These are phyloP conservation scores for Aricia artaxerxes DNA, from an alignment of 2,888 invertebrate genomes.

Conservation along the genomic window DNA sequence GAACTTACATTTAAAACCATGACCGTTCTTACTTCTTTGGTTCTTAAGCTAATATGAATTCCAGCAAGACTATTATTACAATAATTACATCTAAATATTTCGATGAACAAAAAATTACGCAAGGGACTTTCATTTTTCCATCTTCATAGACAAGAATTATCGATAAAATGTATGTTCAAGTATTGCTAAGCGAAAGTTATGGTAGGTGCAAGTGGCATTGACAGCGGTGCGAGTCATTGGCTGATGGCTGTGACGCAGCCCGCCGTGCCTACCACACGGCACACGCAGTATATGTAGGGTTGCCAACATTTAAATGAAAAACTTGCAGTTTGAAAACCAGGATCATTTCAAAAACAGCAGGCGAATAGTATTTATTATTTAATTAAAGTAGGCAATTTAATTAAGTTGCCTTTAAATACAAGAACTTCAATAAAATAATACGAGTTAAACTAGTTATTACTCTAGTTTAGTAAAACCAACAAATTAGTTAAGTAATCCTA, in stretches of 20 bases:
- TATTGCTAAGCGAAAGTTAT: constrained; percentile 52
- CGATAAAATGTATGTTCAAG: constrained; percentile 33
- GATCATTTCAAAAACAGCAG: no score
- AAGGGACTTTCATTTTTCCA: constrained; percentile 15
- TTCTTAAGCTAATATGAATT: background rate
- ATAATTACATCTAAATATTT: background rate
- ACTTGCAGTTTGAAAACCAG: background rate
- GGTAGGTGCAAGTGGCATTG: constrained; percentile 48
- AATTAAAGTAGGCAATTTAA: no score
- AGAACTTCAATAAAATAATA: no score
- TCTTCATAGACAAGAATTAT: background rate
- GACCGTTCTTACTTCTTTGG: background rate
- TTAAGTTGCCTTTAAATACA: no score
- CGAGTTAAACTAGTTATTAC: no score
- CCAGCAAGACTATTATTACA: background rate
- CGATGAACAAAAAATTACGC: background rate
- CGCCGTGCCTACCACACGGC: constrained; percentile 37
- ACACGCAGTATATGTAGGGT: constrained; percentile 10
- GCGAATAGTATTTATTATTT: no score
- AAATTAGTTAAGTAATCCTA: no score
- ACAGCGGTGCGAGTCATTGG: constrained; percentile 46
- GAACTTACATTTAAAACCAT: background rate
- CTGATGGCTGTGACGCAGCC: constrained; percentile 36
- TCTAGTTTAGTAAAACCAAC: no score
- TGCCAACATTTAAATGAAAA: background rate